phyloP scores from a whole-genome alignment of 2,113 vertebrate genomes.

The Charadrius vociferus region DNA sequence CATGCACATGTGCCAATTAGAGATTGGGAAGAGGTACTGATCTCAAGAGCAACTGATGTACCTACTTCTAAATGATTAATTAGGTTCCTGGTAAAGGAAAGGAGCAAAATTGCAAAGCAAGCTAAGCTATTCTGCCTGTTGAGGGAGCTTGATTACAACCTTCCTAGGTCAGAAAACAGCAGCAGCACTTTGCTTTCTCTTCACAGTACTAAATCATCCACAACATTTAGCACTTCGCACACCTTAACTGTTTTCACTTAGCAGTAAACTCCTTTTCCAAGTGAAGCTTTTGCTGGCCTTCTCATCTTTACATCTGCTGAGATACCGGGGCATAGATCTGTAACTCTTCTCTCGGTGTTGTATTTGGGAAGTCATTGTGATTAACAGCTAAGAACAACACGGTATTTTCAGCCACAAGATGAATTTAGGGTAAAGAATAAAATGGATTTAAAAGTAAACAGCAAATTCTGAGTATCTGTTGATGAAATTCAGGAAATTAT shows the following conservation, averaged over 20 bases:
- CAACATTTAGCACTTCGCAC: not conserved
- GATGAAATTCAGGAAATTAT: not conserved
- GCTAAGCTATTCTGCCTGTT: not conserved
- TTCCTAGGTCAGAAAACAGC: not conserved
- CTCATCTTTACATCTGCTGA: not conserved
- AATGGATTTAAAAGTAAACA: not conserved
- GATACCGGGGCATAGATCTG: not conserved
- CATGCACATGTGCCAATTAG: not conserved
- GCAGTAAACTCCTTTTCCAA: not conserved
- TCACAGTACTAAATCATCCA: not conserved
- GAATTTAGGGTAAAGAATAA: not conserved
- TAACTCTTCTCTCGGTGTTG: not conserved
- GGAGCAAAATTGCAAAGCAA: not conserved
- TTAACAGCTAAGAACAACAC: rapidly evolving
- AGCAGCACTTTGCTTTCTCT: not conserved
- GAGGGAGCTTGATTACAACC: not conserved
- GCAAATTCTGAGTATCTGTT: not conserved
- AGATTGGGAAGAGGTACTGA: not conserved
- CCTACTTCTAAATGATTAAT: not conserved
- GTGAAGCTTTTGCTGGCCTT: not conserved
- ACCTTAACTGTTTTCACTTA: not conserved
- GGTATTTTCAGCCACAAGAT: not conserved
- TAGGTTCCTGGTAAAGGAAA: not conserved
- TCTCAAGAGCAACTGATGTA: not conserved
- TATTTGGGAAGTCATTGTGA: not conserved